Evolutionary conservation across 2,113 vertebrate genomes (phyloP).

Genomic region (Parus major): DNA sequence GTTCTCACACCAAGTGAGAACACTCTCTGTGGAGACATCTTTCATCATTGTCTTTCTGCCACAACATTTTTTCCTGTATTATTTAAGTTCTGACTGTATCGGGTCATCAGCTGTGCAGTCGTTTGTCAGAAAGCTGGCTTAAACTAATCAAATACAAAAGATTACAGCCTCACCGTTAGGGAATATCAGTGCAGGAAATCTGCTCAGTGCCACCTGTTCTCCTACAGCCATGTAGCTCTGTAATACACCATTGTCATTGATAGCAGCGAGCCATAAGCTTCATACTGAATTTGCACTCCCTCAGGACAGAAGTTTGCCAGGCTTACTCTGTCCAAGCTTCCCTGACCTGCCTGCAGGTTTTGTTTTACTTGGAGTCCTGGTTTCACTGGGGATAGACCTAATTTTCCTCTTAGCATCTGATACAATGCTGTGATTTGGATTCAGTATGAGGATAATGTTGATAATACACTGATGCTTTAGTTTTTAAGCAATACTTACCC

Average conservation of each 20-base stretch:
- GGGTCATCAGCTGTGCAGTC: not conserved
- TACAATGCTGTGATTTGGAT: not conserved
- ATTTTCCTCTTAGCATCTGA: not conserved
- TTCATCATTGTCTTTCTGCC: not conserved
- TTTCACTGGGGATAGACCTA: not conserved
- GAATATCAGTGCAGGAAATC: not conserved
- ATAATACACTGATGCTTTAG: not conserved
- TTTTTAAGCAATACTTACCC: not conserved
- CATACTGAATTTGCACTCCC: not conserved
- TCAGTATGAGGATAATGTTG: not conserved
- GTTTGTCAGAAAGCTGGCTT: constrained; percentile 26
- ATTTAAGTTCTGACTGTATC: constrained; percentile 16
- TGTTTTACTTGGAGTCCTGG: not conserved
- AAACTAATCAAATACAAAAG: constrained; percentile 27
- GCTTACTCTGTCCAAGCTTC: not conserved
- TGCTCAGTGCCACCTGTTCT: not conserved
- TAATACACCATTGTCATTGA: not conserved
- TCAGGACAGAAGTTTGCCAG: not conserved
- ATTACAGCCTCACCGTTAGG: not conserved
- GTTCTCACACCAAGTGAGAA: not conserved
- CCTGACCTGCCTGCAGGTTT: not conserved
- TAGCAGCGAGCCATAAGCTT: not conserved
- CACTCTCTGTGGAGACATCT: not conserved
- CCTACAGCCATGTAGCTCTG: not conserved
- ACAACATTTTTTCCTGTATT: not conserved